A percentile compares a stretch with the other conserved stretches of the same genome.
phyloP scores from a whole-genome alignment of 2,797 vertebrate genomes.

The Geotria australis region DNA sequence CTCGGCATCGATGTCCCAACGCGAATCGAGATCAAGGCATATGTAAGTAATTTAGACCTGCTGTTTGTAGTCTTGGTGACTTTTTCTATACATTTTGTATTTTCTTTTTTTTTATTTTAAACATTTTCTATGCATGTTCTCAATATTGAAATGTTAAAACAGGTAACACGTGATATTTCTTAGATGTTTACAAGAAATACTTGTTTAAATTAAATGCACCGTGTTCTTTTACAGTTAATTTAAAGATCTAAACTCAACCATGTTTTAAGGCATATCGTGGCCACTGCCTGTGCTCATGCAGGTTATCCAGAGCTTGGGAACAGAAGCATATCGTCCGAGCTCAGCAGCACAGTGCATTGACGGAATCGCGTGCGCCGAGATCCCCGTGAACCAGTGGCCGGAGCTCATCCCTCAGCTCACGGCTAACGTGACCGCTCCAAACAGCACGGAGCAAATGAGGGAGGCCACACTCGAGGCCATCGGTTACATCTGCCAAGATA shows the following conservation, averaged over 20 bases:
- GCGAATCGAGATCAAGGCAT: slow-evolving; percentile 75
- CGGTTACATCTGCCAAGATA: slow-evolving; percentile 98
- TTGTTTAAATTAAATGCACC: not conserved
- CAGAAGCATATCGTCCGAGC: slow-evolving; percentile 79
- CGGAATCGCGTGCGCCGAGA: slow-evolving; percentile 86
- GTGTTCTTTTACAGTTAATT: not conserved
- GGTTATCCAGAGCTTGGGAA: slow-evolving; percentile 78
- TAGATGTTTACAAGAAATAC: no score
- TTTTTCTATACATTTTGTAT: not conserved
- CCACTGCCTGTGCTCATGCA: slow-evolving; percentile 5
- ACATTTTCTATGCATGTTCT: not conserved
- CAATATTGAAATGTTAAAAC: no score
- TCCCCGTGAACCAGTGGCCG: slow-evolving; percentile 81
- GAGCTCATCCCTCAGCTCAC: slow-evolving; percentile 82
- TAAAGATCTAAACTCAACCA: not conserved
- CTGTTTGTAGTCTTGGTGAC: not conserved
- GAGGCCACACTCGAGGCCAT: slow-evolving; percentile 93
- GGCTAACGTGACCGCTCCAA: slow-evolving; percentile 66
- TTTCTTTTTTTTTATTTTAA: not conserved
- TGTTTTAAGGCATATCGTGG: no score
- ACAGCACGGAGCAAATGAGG: slow-evolving; percentile 93
- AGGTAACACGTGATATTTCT: no score
- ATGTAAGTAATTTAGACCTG: slow-evolving; percentile 24
- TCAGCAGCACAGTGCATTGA: slow-evolving; percentile 94
- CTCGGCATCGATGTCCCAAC: slow-evolving; percentile 65